phyloP scores from a whole-genome alignment of 1,140 invertebrate species.

The Homalodisca vitripennis region DNA sequence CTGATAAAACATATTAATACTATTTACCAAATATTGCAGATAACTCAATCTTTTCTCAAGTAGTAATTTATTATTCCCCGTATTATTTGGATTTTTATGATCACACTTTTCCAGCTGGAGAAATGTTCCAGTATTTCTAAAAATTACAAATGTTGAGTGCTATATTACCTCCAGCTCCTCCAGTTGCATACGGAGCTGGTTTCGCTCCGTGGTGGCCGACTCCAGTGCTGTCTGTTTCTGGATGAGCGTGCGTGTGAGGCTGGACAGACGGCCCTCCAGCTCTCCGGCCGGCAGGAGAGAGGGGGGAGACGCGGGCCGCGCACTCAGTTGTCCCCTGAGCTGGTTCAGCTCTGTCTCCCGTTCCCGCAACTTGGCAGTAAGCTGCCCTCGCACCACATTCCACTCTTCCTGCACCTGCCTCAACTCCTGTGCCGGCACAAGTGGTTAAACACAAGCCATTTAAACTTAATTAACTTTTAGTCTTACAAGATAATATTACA shows the following conservation, averaged over 20 bases:
- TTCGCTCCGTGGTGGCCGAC: conserved; percentile 72
- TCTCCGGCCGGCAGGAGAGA: conserved; percentile 50
- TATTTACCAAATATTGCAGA: no score
- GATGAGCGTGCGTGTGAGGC: conserved; percentile 56
- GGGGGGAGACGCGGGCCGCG: conserved; percentile 50
- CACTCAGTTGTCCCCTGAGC: conserved; percentile 56
- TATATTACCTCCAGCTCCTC: conserved; percentile 76
- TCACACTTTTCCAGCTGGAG: no score
- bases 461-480: no score
- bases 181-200: conserved; percentile 73
- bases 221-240: conserved; percentile 78
- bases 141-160: no score
- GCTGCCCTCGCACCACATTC: conserved; percentile 52
- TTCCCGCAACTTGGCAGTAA: conserved; percentile 56
- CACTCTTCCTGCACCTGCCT: conserved; percentile 60
- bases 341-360: conserved; percentile 61
- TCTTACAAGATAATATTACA: no score
- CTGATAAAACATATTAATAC: no score
- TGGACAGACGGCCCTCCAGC: conserved; percentile 30
- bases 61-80: no score
- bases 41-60: no score
- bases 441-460: no score
- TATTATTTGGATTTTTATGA: no score
- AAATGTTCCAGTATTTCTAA: no score
- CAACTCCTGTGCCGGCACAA: conserved; percentile 62